Percentiles rank a stretch among this genome's conserved stretches.
Evolutionary conservation across 92 coral and sea anemone species (phyloP).

Genomic region (Pocillopora meandrina): DNA sequence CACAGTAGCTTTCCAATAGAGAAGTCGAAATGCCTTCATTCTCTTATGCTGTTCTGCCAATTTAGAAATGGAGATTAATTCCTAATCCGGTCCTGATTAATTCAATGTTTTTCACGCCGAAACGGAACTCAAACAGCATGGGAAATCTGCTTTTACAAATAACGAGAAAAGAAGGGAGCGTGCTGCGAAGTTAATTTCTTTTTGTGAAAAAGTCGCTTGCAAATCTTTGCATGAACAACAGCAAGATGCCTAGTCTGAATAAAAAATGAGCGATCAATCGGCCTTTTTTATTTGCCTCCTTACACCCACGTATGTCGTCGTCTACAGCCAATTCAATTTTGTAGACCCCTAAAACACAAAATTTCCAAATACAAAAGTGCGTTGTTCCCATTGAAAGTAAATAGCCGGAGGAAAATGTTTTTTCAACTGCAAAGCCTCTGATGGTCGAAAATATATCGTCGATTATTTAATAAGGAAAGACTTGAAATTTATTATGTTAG

Average conservation of each 20-base stretch:
- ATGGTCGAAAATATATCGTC: no score
- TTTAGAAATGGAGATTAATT: not conserved
- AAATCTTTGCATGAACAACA: not conserved
- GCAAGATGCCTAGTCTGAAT: not conserved
- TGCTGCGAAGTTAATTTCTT: conserved; percentile 10
- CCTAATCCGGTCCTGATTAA: no score
- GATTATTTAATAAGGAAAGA: no score
- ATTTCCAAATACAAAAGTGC: no score
- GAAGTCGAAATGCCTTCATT: not conserved
- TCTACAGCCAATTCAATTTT: no score
- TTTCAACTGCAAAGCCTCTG: no score
- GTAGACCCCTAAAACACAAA: no score
- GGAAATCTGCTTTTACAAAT: not conserved
- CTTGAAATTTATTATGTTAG: no score
- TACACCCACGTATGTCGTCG: no score
- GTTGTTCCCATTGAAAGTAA: no score
- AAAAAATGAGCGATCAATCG: not conserved
- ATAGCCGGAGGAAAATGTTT: no score
- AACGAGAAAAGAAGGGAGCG: not conserved
- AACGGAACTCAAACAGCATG: conserved; percentile 9
- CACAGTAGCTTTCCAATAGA: not conserved
- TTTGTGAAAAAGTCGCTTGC: not conserved
- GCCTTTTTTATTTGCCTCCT: not conserved
- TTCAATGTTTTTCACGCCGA: not conserved
- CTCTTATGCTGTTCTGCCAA: not conserved